Percentiles rank a stretch among this genome's conserved stretches.
These are phyloP conservation scores for Crypturellus tataupa DNA, from an alignment of 2,797 vertebrate genomes.

Conservation along the genomic window DNA sequence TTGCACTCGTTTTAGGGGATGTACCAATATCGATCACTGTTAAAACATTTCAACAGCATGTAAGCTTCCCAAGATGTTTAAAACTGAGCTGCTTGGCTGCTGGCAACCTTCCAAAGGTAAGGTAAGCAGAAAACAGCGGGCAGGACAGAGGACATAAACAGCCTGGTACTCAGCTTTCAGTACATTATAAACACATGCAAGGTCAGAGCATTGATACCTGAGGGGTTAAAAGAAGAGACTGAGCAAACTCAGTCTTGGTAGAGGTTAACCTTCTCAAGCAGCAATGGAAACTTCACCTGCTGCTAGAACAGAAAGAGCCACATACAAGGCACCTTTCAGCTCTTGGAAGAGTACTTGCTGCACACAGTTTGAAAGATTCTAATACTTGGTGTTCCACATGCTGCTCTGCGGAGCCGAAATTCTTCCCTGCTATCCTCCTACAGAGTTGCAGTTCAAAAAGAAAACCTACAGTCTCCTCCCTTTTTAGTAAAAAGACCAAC, in stretches of 20 bases:
- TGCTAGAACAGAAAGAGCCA: background rate
- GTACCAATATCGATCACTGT: background rate
- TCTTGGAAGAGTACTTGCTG: background rate
- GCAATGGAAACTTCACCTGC: background rate
- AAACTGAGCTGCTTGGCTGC: background rate
- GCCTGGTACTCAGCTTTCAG: background rate
- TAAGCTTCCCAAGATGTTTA: background rate
- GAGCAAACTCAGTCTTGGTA: background rate
- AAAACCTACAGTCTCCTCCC: background rate
- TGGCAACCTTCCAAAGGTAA: background rate
- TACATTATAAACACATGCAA: background rate
- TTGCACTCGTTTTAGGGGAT: background rate
- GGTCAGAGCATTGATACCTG: background rate
- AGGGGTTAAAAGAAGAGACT: background rate
- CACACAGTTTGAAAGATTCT: background rate
- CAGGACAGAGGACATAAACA: background rate
- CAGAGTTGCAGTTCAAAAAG: background rate
- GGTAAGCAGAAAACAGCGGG: background rate
- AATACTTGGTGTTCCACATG: background rate
- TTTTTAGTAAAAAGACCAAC: background rate
- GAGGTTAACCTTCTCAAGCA: background rate
- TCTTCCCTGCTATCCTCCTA: background rate
- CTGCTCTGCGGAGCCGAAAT: background rate
- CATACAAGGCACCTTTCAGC: background rate
- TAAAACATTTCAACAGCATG: background rate